These are phyloP conservation scores for Drosophila dives DNA, from an alignment of 2,888 invertebrate genomes.

Conservation along the genomic window DNA sequence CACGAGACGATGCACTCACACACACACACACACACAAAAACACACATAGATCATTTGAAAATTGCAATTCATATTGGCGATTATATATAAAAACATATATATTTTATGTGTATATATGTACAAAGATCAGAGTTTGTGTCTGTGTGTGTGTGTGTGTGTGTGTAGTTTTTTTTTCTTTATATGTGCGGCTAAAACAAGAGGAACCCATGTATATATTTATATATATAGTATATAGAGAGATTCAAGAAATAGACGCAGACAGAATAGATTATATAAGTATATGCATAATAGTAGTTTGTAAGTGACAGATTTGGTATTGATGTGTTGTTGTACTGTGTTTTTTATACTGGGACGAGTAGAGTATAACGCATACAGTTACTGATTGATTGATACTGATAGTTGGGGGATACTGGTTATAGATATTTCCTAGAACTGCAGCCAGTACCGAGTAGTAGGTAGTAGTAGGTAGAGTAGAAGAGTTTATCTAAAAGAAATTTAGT, in stretches of 20 bases:
- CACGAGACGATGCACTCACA: constrained; percentile 30
- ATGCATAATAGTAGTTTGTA: constrained; percentile 27
- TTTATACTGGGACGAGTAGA: constrained; percentile 22
- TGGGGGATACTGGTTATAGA: constrained; percentile 44
- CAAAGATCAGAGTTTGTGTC: neutral
- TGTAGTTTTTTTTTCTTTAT: constrained; percentile 2
- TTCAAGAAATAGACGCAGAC: constrained; percentile 46
- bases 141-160: constrained; percentile 12
- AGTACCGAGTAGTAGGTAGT: constrained; percentile 69
- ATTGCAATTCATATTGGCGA: constrained; percentile 36
- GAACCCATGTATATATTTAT: constrained; percentile 42
- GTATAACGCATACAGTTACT: constrained; percentile 43
- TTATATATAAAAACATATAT: neutral
- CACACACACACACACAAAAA: constrained; percentile 31
- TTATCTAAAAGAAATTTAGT: constrained; percentile 84
- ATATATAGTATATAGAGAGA: constrained; percentile 18
- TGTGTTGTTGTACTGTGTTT: constrained; percentile 35
- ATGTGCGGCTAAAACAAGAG: constrained; percentile 42
- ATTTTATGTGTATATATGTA: neutral
- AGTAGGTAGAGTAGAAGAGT: constrained; percentile 73
- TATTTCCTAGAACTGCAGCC: constrained; percentile 64
- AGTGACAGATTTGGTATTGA: constrained; percentile 36
- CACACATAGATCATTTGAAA: constrained; percentile 33
- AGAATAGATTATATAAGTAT: constrained; percentile 28
- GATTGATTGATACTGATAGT: constrained; percentile 62